These are phyloP conservation scores for Cancer borealis DNA, from an alignment of 2,888 invertebrate species.

Conservation along the genomic window DNA sequence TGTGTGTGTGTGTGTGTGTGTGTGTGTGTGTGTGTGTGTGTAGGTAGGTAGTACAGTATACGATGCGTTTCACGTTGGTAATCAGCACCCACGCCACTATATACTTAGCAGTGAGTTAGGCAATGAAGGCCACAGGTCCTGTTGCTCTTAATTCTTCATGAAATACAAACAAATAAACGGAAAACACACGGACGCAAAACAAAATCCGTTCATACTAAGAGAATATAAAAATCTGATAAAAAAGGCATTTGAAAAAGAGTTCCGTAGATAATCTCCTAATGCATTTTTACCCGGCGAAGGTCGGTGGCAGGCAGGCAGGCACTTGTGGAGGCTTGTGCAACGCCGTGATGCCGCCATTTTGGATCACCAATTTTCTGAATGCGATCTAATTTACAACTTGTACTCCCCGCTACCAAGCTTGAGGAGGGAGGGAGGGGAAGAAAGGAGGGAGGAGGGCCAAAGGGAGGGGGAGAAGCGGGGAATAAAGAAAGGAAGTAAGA, in stretches of 20 bases:
- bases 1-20: neutral
- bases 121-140: neutral
- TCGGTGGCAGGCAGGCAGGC: neutral
- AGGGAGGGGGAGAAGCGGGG: neutral
- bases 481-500: constrained; percentile 16
- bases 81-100: neutral
- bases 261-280: constrained; percentile 15
- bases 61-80: neutral
- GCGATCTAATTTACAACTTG: constrained; percentile 15
- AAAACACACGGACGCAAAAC: neutral
- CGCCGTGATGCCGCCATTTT: neutral
- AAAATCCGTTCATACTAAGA: neutral
- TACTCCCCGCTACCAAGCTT: neutral
- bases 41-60: neutral
- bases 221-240: neutral
- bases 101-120: neutral
- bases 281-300: neutral
- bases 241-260: neutral
- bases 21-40: neutral
- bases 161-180: neutral
- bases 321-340: neutral
- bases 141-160: neutral
- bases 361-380: constrained; percentile 27
- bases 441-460: neutral
- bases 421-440: neutral